Evolutionary conservation across 2,888 invertebrate genomes (phyloP).

Genomic region (Ditula angustiorana): DNA sequence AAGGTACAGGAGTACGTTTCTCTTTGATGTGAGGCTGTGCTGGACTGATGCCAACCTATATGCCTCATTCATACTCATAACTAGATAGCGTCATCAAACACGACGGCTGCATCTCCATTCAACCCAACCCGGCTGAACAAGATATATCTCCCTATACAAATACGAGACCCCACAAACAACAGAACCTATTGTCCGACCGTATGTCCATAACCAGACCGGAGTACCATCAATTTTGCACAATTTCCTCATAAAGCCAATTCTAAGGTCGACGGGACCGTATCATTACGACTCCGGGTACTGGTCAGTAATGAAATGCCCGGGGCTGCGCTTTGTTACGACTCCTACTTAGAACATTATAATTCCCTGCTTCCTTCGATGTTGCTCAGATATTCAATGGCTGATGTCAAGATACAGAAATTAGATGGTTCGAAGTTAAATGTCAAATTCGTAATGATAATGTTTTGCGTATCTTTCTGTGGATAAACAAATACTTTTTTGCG

Average conservation of each 20-base stretch:
- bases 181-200: conserved; percentile 22
- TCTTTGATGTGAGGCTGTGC: too few relatives aligned
- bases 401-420: conserved; percentile 31
- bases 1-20: too few relatives aligned
- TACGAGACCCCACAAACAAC: too few relatives aligned
- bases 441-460: conserved; percentile 28
- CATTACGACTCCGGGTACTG: conserved; percentile 46
- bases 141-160: too few relatives aligned
- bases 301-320: conserved; percentile 53
- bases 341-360: conserved; percentile 56
- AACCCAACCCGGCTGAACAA: too few relatives aligned
- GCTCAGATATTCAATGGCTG: conserved; percentile 27
- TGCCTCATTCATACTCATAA: too few relatives aligned
- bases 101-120: too few relatives aligned
- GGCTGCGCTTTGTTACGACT: conserved; percentile 56
- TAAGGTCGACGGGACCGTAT: conserved; percentile 54
- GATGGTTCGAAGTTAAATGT: conserved; percentile 35
- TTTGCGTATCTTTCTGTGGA: not conserved
- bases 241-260: conserved; percentile 40
- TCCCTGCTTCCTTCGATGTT: conserved; percentile 45
- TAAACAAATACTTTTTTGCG: not conserved
- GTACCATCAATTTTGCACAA: conserved; percentile 30
- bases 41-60: too few relatives aligned
- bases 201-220: conserved; percentile 15
- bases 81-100: too few relatives aligned